phyloP scores from a whole-genome alignment of 2,888 invertebrate genomes.

The Harpalus rufipes region DNA sequence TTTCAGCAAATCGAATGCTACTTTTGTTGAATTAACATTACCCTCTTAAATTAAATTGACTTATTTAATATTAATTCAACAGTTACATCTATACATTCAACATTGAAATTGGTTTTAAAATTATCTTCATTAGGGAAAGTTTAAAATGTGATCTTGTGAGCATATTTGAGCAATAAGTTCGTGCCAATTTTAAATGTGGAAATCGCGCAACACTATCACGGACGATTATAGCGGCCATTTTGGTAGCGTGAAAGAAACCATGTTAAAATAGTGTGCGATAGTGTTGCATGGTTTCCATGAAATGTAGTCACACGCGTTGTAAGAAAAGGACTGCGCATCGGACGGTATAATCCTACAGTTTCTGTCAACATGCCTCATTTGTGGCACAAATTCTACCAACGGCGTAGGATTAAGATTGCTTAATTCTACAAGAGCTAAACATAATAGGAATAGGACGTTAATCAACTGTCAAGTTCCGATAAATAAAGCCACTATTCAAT shows the following conservation, averaged over 20 bases:
- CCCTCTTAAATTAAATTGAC: neutral
- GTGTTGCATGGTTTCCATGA: neutral
- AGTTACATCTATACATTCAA: slow-evolving; percentile 20
- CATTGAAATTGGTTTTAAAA: slow-evolving; percentile 2
- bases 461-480: too few species aligned
- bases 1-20: neutral
- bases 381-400: too few species aligned
- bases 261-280: neutral
- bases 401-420: too few species aligned
- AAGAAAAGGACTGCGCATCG: neutral
- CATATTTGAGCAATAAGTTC: slow-evolving; percentile 34
- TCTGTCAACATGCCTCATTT: too few species aligned
- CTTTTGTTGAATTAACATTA: slow-evolving; percentile 20
- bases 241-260: too few species aligned
- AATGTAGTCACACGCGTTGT: slow-evolving; percentile 14
- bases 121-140: neutral
- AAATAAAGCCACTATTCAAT: too few species aligned
- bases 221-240: neutral
- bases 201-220: neutral
- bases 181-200: slow-evolving; percentile 27
- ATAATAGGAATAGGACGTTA: too few species aligned
- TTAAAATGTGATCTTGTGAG: slow-evolving; percentile 28
- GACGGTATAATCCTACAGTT: too few species aligned
- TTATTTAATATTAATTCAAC: slow-evolving; percentile 22
- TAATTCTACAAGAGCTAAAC: too few species aligned